Percentiles rank a stretch among this genome's conserved stretches.
Conservation (phyloP, 2,888 invertebrate species). For the Campopleginae sp. region DNA sequence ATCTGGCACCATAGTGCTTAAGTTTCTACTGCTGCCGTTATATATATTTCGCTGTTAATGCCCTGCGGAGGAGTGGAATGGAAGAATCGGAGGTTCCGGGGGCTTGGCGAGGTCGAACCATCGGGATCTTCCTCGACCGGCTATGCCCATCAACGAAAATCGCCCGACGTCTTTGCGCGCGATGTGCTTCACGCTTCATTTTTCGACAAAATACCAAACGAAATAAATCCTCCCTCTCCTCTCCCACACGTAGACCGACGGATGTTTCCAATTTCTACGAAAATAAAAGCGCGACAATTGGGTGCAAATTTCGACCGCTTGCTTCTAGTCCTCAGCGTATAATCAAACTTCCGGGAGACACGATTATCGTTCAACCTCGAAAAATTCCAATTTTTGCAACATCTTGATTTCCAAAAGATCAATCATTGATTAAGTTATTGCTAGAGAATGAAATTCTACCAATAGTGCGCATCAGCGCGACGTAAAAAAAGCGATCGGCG, state of each 20-base stretch:
- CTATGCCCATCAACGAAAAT: conserved; percentile 54
- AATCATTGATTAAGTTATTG: background rate
- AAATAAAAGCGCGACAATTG: conserved; percentile 21
- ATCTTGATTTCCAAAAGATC: background rate
- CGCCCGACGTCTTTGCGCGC: conserved; percentile 26
- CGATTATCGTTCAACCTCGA: background rate
- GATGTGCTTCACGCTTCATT: conserved; percentile 60
- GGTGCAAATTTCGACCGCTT: background rate
- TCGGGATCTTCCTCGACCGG: conserved; percentile 8
- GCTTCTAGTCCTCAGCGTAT: background rate
- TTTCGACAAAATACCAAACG: conserved; percentile 50
- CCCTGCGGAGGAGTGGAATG: conserved; percentile 31
- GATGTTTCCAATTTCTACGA: conserved; percentile 58
- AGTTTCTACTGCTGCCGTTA: conserved; percentile 49
- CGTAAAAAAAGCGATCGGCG: background rate
- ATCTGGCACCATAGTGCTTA: conserved; percentile 57
- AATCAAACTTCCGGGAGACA: background rate
- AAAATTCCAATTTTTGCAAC: background rate
- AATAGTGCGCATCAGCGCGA: no score
- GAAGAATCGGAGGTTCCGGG: conserved; percentile 47
- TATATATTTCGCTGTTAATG: conserved; percentile 60
- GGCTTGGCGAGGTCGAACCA: conserved; percentile 50
- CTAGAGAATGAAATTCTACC: background rate
- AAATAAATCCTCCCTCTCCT: background rate
- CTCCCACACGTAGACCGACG: background rate